Conservation (phyloP, 2,888 invertebrate genomes). For the Branchipolynoe longqiensis region DNA sequence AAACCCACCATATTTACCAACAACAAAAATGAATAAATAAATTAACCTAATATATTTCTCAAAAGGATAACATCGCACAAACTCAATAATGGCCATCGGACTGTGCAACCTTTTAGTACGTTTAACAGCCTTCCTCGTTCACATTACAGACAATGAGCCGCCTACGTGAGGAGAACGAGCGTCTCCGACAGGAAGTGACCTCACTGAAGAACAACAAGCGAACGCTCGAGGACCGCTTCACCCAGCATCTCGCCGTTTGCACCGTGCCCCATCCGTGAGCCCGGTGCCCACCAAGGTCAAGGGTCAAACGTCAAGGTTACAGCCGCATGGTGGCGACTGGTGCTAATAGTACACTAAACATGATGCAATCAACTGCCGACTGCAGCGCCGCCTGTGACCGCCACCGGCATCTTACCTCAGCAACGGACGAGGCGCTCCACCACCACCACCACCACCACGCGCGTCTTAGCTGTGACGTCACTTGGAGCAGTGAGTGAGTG, state of each 20-base stretch:
- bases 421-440: neutral
- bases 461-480: conserved; percentile 4
- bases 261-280: conserved; percentile 18
- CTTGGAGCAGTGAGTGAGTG: conserved; percentile 15
- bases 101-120: too few relatives aligned
- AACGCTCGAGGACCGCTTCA: neutral
- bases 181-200: neutral
- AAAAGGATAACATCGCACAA: too few relatives aligned
- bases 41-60: too few relatives aligned
- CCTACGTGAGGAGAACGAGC: neutral
- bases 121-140: too few relatives aligned
- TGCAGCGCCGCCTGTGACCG: too few relatives aligned
- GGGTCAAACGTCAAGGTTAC: neutral
- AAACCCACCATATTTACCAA: too few relatives aligned
- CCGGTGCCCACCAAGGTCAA: neutral
- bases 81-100: too few relatives aligned
- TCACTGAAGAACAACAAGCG: neutral
- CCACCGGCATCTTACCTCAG: too few relatives aligned
- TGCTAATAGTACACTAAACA: too few relatives aligned
- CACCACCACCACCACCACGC: neutral
- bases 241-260: conserved; percentile 9
- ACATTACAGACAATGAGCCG: neutral
- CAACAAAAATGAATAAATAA: too few relatives aligned
- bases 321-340: neutral
- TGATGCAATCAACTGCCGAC: too few relatives aligned